Conservation (phyloP, 2,888 invertebrate genomes). For the Cantharis nigra region DNA sequence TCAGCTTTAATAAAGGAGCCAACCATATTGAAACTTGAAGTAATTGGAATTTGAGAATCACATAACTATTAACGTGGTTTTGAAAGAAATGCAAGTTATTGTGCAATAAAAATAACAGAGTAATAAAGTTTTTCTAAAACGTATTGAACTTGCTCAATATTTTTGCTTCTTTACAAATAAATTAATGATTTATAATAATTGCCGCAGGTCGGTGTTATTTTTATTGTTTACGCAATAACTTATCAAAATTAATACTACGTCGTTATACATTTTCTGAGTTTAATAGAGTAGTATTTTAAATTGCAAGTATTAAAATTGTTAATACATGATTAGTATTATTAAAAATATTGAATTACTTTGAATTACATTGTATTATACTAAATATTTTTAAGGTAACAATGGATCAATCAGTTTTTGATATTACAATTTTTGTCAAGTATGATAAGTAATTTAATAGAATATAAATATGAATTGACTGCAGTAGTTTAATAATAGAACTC, state of each 20-base stretch:
- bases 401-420: conserved; percentile 1
- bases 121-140: background rate
- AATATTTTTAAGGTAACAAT: background rate
- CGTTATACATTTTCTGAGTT: background rate
- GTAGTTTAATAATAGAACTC: conserved; percentile 14
- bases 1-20: background rate
- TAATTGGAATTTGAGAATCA: background rate
- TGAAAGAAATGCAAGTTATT: background rate
- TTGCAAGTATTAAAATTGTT: background rate
- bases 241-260: background rate
- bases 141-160: background rate
- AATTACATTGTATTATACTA: background rate
- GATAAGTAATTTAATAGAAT: background rate
- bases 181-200: background rate
- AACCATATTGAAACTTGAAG: background rate
- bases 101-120: background rate
- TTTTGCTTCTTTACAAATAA: background rate
- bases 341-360: background rate
- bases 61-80: background rate
- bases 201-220: background rate
- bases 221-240: background rate
- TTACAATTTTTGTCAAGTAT: background rate
- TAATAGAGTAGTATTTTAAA: background rate
- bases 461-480: conserved; percentile 17
- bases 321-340: background rate